These are phyloP conservation scores for Osedax frankpressi DNA, from an alignment of 2,888 invertebrate species.

Conservation along the genomic window DNA sequence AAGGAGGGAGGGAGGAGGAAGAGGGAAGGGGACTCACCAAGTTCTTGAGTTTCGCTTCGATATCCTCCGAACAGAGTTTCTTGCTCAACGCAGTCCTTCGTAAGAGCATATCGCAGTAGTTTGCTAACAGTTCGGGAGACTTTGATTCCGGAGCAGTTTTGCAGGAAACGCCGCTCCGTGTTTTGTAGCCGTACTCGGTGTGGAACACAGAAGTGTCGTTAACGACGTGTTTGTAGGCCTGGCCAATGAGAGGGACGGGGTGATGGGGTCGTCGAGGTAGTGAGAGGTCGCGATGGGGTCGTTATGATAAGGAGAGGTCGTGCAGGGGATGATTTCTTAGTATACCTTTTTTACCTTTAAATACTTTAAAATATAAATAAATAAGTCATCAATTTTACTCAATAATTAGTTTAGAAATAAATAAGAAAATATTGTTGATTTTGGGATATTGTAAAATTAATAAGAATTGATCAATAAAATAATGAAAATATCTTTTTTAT, in stretches of 20 bases:
- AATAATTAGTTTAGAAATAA: too few species aligned
- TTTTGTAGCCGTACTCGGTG: slow-evolving; percentile 52
- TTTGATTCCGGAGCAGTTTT: slow-evolving; percentile 72
- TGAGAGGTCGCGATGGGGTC: background rate
- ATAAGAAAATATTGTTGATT: too few species aligned
- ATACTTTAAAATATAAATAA: too few species aligned
- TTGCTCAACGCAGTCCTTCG: slow-evolving; percentile 90
- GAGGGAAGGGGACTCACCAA: slow-evolving; percentile 52
- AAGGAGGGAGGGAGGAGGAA: background rate
- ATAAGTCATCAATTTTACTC: too few species aligned
- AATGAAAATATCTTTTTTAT: too few species aligned
- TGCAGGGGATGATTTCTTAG: too few species aligned
- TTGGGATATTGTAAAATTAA: too few species aligned
- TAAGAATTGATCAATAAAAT: too few species aligned
- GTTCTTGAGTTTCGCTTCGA: slow-evolving; percentile 79
- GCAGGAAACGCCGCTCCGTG: slow-evolving; percentile 36
- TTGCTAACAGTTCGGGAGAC: slow-evolving; percentile 93
- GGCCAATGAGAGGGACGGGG: slow-evolving; percentile 22
- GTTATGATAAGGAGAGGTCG: background rate
- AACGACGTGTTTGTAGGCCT: slow-evolving; percentile 86
- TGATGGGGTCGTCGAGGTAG: background rate
- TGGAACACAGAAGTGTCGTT: slow-evolving; percentile 83
- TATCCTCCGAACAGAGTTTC: slow-evolving; percentile 86
- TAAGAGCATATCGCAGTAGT: slow-evolving; percentile 97
- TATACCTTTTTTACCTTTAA: too few species aligned